Conservation (phyloP, 2,797 vertebrate genomes). For the Esox masquinongy region DNA sequence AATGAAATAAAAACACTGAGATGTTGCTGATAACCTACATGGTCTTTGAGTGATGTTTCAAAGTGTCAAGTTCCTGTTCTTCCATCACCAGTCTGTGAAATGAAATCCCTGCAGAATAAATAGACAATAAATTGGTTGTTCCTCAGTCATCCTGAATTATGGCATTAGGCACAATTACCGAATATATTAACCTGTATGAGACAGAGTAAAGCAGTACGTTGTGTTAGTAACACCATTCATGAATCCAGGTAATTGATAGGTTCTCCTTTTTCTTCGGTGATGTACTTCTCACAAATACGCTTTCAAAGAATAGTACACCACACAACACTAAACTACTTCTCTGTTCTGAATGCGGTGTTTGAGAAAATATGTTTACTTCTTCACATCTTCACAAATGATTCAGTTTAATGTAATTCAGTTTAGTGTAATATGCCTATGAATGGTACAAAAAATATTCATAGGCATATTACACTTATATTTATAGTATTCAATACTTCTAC, state of each 20-base stretch:
- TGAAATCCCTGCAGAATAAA: constrained; percentile 81
- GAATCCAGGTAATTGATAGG: neutral
- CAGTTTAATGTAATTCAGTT: no score
- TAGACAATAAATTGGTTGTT: constrained; percentile 15
- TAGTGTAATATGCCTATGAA: no score
- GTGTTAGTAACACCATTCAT: no score
- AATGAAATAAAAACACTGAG: no score
- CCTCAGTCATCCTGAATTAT: neutral
- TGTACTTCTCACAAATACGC: constrained; percentile 27
- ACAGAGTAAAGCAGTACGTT: no score
- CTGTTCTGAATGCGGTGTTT: neutral
- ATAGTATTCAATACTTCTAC: no score
- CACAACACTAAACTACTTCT: constrained; percentile 18
- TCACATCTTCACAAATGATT: neutral
- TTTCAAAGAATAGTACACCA: constrained; percentile 24
- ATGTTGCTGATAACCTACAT: constrained; percentile 76
- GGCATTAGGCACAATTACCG: neutral
- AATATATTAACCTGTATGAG: neutral
- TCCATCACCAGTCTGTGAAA: constrained; percentile 92
- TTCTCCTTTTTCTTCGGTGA: constrained; percentile 17
- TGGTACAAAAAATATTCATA: no score
- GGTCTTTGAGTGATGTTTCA: constrained; percentile 77
- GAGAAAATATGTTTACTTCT: neutral
- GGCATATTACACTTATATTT: no score
- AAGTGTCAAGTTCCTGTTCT: constrained; percentile 84